phyloP scores from a whole-genome alignment of 2,113 vertebrate genomes.

The Indicator maculatus region DNA sequence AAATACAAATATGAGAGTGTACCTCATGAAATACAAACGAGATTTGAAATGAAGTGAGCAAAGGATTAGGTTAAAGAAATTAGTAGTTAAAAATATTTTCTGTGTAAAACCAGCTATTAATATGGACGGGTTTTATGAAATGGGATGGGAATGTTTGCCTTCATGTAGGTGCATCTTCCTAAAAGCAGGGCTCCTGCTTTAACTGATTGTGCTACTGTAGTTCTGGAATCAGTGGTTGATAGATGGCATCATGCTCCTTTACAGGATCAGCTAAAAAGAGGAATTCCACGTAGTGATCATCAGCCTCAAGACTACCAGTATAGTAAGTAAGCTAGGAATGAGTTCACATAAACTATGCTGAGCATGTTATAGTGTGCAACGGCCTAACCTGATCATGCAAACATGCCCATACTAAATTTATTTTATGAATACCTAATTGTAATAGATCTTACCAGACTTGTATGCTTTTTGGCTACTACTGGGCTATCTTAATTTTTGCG shows the following conservation, averaged over 20 bases:
- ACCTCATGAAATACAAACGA: background rate
- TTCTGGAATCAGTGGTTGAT: background rate
- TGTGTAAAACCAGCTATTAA: background rate
- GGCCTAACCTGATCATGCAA: background rate
- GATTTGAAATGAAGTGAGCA: background rate
- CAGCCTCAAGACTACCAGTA: slow-evolving; percentile 82
- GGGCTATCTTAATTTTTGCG: background rate
- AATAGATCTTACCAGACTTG: background rate
- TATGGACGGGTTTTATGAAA: background rate
- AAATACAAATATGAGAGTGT: background rate
- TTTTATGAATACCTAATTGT: background rate
- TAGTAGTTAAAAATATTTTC: background rate
- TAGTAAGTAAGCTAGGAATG: slow-evolving; percentile 78
- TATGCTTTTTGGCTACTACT: background rate
- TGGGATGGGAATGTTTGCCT: background rate
- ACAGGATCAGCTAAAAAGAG: slow-evolving; percentile 84
- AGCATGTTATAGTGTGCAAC: background rate
- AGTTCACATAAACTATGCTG: background rate
- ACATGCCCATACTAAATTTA: background rate
- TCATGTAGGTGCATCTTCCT: background rate
- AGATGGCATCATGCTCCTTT: background rate
- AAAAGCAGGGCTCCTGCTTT: background rate
- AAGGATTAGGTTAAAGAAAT: background rate
- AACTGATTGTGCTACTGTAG: background rate
- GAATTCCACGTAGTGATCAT: slow-evolving; percentile 79